These are phyloP conservation scores for Hemiprocne comata DNA, from an alignment of 2,113 vertebrate genomes.

Conservation along the genomic window DNA sequence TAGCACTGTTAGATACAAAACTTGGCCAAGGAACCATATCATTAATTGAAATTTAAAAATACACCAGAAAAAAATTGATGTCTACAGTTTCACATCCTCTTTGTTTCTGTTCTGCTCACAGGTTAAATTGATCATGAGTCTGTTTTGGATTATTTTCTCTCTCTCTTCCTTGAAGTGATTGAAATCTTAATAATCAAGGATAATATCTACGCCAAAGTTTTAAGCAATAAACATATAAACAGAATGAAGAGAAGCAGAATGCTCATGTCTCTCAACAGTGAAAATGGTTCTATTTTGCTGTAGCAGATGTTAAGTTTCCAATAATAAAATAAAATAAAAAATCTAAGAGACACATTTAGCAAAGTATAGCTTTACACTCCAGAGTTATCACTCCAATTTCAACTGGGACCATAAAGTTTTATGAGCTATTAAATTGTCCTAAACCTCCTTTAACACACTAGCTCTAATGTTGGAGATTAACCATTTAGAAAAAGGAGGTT, in stretches of 20 bases:
- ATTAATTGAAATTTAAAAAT: not conserved
- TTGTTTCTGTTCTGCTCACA: not conserved
- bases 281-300: slow-evolving; percentile 31
- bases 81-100: not conserved
- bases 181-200: not conserved
- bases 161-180: not conserved
- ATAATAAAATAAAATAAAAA: slow-evolving; percentile 64
- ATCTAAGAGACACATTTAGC: slow-evolving; percentile 64
- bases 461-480: slow-evolving; percentile 64
- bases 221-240: slow-evolving; percentile 70
- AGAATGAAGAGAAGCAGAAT: slow-evolving; percentile 3
- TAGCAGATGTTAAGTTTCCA: slow-evolving; percentile 74
- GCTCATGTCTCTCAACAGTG: slow-evolving; percentile 48
- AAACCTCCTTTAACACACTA: slow-evolving; percentile 71
- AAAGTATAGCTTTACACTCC: slow-evolving; percentile 51
- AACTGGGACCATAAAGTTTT: slow-evolving; percentile 78
- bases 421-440: slow-evolving; percentile 81
- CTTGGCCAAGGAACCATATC: not conserved
- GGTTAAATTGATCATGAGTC: not conserved
- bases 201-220: slow-evolving; percentile 43
- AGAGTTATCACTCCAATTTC: slow-evolving; percentile 78
- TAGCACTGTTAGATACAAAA: not conserved
- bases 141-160: not conserved
- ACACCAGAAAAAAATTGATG: not conserved
- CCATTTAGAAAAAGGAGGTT: slow-evolving; percentile 67